Conservation (phyloP, 1,140 invertebrate genomes). For the Penaeus indicus region DNA sequence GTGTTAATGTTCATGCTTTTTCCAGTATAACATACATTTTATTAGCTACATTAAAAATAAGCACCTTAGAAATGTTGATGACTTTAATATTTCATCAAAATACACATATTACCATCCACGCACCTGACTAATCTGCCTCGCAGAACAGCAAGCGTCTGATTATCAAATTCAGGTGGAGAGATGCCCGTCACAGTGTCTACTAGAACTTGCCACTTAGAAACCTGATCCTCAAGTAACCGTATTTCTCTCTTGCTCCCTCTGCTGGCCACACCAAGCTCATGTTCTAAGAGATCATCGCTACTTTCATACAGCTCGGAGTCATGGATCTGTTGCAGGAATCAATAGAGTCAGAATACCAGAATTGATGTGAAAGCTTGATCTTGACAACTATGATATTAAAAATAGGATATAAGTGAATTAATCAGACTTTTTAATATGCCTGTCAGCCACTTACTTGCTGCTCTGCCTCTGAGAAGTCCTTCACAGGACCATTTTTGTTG, state of each 20-base stretch:
- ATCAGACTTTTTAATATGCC: no score
- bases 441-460: conserved; percentile 75
- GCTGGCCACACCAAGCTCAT: conserved; percentile 58
- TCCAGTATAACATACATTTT: no score
- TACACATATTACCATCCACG: conserved; percentile 76
- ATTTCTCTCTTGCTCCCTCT: conserved; percentile 84
- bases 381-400: not conserved
- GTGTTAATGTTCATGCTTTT: no score
- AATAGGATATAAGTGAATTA: not conserved
- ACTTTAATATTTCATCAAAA: not conserved
- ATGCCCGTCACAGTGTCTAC: conserved; percentile 89
- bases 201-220: conserved; percentile 87
- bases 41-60: conserved; percentile 83
- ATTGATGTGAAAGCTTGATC: not conserved
- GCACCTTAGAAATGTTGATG: not conserved
- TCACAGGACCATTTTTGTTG: conserved; percentile 58
- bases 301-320: conserved; percentile 69
- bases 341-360: conserved; percentile 13
- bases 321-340: conserved; percentile 47
- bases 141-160: conserved; percentile 93
- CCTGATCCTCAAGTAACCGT: conserved; percentile 87
- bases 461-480: conserved; percentile 90
- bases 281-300: conserved; percentile 73
- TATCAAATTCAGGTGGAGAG: conserved; percentile 86
- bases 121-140: conserved; percentile 92